Evolutionary conservation across 2,888 invertebrate genomes (phyloP), one percentile per base, ranked within the genome.

Genomic region (Abscondita cerata): DNA sequence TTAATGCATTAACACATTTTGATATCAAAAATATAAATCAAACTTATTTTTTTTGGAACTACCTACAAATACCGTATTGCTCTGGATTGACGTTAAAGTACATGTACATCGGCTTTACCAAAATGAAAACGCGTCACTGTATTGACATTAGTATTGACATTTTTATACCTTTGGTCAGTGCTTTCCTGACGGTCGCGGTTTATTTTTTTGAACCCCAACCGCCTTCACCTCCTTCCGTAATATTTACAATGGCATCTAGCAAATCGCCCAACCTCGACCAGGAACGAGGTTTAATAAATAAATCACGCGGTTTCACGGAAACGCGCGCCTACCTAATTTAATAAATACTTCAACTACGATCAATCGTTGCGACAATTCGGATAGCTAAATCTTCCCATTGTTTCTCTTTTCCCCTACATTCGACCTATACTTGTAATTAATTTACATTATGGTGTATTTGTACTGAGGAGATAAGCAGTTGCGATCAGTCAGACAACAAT

Each of bases 101-200:
- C 73, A 73, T 57, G 64, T 60, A 64, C 62, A 59, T 73, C 72
- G 72, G 73, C 72, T 70, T 74, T 71, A 72, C 71, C 74, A 71
- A 77, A 70, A 69, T 67, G 63, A 69, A 70, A 73, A 72, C 70
- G 73, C 70, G 71, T 74, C 79, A 74, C 74, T 74, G 73, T 78
- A 81, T 81, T 81, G 81, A 81, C 81, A 81, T 80, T 77, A 78
- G 76, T 81, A 81, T 79, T 80, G 79, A 79, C 78, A 79, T 78
- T 76, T 68, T 68, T 73, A 75, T 61, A 64, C 66, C 78, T 80
- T 80, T 80, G 80, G 80, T 80, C 80, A 78, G 74, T 75, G 77
- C 76, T 76, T 75, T 74, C 74, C 44, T 44, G 73, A 75, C 72
- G 72, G 68, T 48, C 58, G 59, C 52, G 34, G 13, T 54, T 41